Base-by-base conservation (phyloP, 2,888 invertebrate species). In the Cerceris ruficornis region DNA sequence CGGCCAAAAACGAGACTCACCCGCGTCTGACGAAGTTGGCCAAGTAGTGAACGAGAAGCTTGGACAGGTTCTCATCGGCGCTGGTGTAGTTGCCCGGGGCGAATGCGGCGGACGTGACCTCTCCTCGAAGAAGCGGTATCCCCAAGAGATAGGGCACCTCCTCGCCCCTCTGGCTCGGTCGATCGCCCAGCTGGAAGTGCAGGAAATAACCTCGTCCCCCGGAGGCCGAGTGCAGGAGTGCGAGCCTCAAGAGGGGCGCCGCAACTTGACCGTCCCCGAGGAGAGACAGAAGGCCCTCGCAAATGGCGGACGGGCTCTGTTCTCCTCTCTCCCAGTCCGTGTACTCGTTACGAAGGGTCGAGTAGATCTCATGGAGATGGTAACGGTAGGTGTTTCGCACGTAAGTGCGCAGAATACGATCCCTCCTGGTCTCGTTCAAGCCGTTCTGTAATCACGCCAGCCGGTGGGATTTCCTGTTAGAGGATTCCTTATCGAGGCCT, bases 361-460 rank as follows among this genome's bases (percentile, higher is more conserved):
- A 98, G 93, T 97, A 97, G 90, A 98, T 98, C 94, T 98, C 98
- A 93, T 98, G 98, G 87, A 98, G 94, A 93, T 99, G 98, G 93
- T 96, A 99, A 91, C 97, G 96, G 93, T 97, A 99, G 73, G 98
- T 96, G 93, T 99, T 99, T 83, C 98, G 95, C 80, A 98, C 98
- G 93, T 97, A 97, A 62, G 98, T 98, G 93, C 98, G 94, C 87
- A 98, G 94, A 90, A 97, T 97, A 77, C 97, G 95, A 93, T 98
- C 97, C 79, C 97, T 94, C 76, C 97, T 94, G 81, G 96, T 96
- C 93, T 97, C 97, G 93, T 98, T 97, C 92, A 99, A 96, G 80
- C 98, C 99, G 91, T 97, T 96, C 94, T 98, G 96, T 91, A 95
- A 77, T 60, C 59, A 62, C 14, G 43, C 28, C 49, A 13, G 11